Conservation (phyloP, 2,888 invertebrate genomes). For the Amphipoea lucens region DNA sequence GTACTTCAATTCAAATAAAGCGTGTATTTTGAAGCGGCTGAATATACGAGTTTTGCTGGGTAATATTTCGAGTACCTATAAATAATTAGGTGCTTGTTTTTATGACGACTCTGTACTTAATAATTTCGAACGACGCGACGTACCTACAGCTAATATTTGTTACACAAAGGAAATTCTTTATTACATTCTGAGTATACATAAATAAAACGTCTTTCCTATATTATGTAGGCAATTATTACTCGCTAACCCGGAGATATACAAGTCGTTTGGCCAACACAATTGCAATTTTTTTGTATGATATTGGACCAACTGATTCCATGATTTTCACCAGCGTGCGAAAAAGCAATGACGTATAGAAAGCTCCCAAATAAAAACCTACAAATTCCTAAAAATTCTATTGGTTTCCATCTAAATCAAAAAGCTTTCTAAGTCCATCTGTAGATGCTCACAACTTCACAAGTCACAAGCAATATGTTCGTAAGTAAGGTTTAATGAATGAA, state of each 20-base stretch:
- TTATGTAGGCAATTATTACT: background rate
- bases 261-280: background rate
- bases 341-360: background rate
- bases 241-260: background rate
- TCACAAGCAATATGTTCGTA: slow-evolving; percentile 32
- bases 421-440: background rate
- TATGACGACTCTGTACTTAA: background rate
- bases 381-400: background rate
- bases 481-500: slow-evolving; percentile 63
- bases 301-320: background rate
- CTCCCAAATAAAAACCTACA: background rate
- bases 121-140: background rate
- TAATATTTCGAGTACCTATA: background rate
- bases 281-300: background rate
- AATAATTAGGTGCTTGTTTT: background rate
- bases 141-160: background rate
- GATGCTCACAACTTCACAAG: slow-evolving; percentile 27
- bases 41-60: background rate
- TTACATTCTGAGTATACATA: background rate
- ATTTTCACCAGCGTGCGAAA: background rate
- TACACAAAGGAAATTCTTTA: background rate
- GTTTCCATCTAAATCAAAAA: slow-evolving; percentile 12
- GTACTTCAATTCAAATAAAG: slow-evolving; percentile 15
- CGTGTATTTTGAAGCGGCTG: background rate
- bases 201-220: background rate